Percentiles rank a stretch among this genome's conserved stretches.
Evolutionary conservation across 1,140 invertebrate species (phyloP).

Genomic region (Geopemphigus sp.): DNA sequence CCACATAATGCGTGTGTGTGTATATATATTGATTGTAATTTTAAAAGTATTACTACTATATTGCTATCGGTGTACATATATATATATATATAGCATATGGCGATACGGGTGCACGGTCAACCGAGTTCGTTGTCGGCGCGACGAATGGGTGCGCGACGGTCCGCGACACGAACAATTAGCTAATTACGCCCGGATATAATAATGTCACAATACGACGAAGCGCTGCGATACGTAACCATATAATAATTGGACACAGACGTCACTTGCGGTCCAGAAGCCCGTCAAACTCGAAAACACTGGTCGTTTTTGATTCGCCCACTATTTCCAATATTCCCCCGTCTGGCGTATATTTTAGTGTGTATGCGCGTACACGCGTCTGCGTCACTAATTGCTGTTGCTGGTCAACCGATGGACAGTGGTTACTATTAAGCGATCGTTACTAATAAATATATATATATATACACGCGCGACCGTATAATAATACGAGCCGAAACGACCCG

Average conservation of each 20-base stretch:
- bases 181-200: background rate
- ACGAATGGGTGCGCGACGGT: background rate
- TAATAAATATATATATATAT: no score
- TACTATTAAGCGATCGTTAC: no score
- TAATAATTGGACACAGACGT: background rate
- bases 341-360: no score
- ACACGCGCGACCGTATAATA: no score
- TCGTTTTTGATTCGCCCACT: background rate
- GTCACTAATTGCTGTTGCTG: constrained; percentile 2
- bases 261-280: background rate
- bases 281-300: background rate
- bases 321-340: background rate
- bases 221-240: background rate
- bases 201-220: background rate
- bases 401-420: no score
- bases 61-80: background rate
- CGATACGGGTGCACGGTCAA: background rate
- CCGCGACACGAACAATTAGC: background rate
- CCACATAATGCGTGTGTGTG: no score
- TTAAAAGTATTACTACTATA: background rate
- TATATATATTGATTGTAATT: background rate
- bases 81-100: background rate
- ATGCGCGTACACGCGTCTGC: background rate
- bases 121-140: background rate
- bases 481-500: no score